Evolutionary conservation across 2,113 vertebrate species (phyloP).

Genomic region (Scopus umbretta): DNA sequence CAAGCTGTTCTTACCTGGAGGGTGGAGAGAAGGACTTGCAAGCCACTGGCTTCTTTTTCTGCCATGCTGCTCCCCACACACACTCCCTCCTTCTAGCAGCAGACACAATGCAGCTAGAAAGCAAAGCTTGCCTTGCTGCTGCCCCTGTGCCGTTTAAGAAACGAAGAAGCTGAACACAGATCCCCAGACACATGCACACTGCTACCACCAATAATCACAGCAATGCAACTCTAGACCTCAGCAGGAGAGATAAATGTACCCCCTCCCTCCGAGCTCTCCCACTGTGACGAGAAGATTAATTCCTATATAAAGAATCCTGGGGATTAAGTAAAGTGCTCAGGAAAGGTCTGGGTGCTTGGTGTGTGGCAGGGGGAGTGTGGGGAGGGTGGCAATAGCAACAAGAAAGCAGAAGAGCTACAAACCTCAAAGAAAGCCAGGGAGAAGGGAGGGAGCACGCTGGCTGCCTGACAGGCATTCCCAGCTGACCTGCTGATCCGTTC

Average conservation of each 20-base stretch:
- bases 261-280: conserved; percentile 61
- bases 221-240: conserved; percentile 74
- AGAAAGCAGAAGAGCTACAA: conserved; percentile 62
- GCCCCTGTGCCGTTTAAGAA: conserved; percentile 54
- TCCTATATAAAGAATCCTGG: conserved; percentile 86
- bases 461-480: conserved; percentile 79
- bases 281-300: conserved; percentile 75
- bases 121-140: conserved; percentile 59
- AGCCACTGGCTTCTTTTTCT: conserved; percentile 79
- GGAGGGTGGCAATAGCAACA: conserved; percentile 63
- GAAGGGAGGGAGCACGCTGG: conserved; percentile 58
- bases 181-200: conserved; percentile 66
- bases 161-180: conserved; percentile 52
- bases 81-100: conserved; percentile 48
- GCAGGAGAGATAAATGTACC: conserved; percentile 67
- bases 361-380: conserved; percentile 34
- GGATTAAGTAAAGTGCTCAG: conserved; percentile 77
- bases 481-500: conserved; percentile 77
- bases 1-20: conserved; percentile 84
- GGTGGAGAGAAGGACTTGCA: conserved; percentile 85
- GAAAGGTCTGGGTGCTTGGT: conserved; percentile 61
- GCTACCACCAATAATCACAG: conserved; percentile 64
- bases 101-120: conserved; percentile 37
- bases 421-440: conserved; percentile 68
- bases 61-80: conserved; percentile 76